Conservation (phyloP, 2,888 invertebrate genomes). For the Catocala sponsa region DNA sequence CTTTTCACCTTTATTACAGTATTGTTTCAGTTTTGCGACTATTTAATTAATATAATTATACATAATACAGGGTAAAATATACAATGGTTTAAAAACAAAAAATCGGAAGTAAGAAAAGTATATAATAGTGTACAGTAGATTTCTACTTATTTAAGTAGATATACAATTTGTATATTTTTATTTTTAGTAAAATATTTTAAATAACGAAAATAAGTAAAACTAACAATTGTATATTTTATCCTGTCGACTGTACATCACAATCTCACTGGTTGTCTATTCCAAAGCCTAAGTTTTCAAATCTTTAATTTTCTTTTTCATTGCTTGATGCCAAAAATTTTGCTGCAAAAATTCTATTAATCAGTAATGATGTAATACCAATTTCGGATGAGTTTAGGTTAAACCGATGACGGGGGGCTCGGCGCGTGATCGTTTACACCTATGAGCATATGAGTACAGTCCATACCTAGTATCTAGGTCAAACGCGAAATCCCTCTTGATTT, state of each 20-base stretch:
- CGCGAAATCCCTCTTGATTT: conserved; percentile 25
- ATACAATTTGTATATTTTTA: conserved; percentile 14
- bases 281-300: conserved; percentile 77
- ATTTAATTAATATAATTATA: conserved; percentile 1
- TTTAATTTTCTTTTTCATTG: conserved; percentile 73
- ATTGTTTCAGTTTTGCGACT: conserved; percentile 5
- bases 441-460: conserved; percentile 25
- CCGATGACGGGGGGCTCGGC: conserved; percentile 69
- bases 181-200: conserved; percentile 12
- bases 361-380: conserved; percentile 76
- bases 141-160: too few relatives aligned
- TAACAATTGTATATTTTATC: conserved; percentile 16
- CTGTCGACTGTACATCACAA: conserved; percentile 44
- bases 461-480: conserved; percentile 38
- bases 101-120: conserved; percentile 8
- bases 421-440: conserved; percentile 34
- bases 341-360: conserved; percentile 78
- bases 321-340: conserved; percentile 87
- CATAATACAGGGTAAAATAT: conserved; percentile 14
- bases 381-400: conserved; percentile 80
- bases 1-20: conserved; percentile 8
- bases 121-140: too few relatives aligned
- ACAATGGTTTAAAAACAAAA: conserved; percentile 6
- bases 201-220: not conserved
- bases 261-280: conserved; percentile 83